These are phyloP conservation scores for Eremophila alpestris DNA, from an alignment of 2,797 vertebrate species.

Conservation along the genomic window DNA sequence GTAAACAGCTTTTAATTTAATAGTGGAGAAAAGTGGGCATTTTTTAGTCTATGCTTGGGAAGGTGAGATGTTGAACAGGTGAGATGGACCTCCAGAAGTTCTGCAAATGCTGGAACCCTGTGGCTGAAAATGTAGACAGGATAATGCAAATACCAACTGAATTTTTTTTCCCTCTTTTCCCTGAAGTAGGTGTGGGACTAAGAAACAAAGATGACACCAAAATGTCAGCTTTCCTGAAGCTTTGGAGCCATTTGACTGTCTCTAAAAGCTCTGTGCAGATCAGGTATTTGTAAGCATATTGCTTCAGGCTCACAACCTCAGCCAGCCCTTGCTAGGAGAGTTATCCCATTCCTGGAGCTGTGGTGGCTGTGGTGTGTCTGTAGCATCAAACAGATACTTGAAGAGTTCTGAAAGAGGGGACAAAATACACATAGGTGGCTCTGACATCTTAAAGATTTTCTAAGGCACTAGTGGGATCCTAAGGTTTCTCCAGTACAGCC, in stretches of 20 bases:
- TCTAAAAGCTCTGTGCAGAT: not conserved
- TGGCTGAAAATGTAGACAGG: not conserved
- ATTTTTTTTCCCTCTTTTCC: not conserved
- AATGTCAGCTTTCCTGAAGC: not conserved
- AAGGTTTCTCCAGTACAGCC: not conserved
- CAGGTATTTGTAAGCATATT: not conserved
- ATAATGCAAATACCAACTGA: not conserved
- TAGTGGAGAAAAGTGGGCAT: not conserved
- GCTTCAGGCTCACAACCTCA: not conserved
- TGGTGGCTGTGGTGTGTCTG: not conserved
- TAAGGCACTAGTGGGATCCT: not conserved
- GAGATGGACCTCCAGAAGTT: not conserved
- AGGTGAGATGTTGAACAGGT: not conserved
- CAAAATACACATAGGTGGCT: not conserved
- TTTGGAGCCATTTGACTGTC: not conserved
- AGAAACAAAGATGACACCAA: not conserved
- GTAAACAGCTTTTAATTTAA: constrained; percentile 17
- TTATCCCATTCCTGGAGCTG: not conserved
- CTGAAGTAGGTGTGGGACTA: not conserved
- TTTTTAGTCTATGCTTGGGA: not conserved
- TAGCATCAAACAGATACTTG: not conserved
- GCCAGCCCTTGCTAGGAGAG: not conserved
- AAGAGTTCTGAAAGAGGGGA: not conserved
- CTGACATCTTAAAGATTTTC: not conserved
- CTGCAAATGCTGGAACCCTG: not conserved